These are phyloP conservation scores for Tympanuchus pallidicinctus DNA, from an alignment of 2,113 vertebrate genomes.

Conservation along the genomic window DNA sequence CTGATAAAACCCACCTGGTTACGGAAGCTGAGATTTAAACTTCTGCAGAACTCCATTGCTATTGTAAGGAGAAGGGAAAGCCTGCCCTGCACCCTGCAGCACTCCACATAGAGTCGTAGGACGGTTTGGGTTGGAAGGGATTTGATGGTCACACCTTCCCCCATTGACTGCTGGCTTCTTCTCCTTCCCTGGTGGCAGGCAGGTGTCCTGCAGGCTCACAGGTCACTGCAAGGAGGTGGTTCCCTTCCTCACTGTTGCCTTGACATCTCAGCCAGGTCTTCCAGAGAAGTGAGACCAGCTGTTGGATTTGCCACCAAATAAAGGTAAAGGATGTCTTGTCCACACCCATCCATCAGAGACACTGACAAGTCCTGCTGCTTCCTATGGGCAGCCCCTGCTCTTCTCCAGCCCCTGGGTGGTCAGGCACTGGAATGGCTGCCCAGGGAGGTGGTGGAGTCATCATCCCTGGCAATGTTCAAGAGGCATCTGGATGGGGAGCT, in stretches of 20 bases:
- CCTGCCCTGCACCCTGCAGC: neutral
- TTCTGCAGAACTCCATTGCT: neutral
- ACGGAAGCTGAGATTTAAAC: neutral
- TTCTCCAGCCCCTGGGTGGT: neutral
- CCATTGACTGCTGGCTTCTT: neutral
- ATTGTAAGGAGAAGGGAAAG: neutral
- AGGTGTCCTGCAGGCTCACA: neutral
- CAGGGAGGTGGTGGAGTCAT: too few relatives aligned
- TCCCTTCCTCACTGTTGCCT: neutral
- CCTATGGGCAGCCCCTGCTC: neutral
- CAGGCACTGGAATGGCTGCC: too few relatives aligned
- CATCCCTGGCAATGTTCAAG: too few relatives aligned
- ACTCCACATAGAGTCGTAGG: accelerated
- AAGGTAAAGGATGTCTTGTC: neutral
- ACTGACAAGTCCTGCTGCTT: neutral
- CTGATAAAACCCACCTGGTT: neutral
- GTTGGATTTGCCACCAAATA: neutral
- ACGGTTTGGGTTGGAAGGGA: neutral
- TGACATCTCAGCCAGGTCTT: neutral
- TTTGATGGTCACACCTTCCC: neutral
- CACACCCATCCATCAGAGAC: neutral
- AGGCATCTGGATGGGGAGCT: too few relatives aligned
- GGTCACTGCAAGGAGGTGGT: neutral
- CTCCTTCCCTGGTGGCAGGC: neutral
- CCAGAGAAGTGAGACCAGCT: neutral